Conservation (phyloP, 2,888 invertebrate genomes). For the Sepioteuthis lessoniana region DNA sequence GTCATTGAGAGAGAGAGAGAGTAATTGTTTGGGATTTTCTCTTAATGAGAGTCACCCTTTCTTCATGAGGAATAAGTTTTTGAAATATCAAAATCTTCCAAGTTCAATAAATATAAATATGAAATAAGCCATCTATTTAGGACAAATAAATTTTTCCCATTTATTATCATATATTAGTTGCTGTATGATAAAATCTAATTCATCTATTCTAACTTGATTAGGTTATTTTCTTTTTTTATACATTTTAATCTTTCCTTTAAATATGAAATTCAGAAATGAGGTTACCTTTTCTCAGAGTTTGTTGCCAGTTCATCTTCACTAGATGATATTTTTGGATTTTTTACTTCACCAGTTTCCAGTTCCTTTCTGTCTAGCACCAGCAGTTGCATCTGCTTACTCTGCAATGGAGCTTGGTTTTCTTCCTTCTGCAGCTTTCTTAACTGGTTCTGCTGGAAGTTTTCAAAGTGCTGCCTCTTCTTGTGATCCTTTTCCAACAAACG, state of each 20-base stretch:
- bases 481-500: not conserved
- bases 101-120: too few species aligned
- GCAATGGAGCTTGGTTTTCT: not conserved
- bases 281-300: not conserved
- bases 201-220: too few species aligned
- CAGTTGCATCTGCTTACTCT: not conserved
- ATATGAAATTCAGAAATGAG: not conserved
- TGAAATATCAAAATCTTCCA: too few species aligned
- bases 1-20: too few species aligned
- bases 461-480: constrained; percentile 36
- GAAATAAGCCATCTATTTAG: too few species aligned
- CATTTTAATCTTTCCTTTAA: not conserved
- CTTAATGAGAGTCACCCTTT: too few species aligned
- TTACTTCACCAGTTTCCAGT: not conserved
- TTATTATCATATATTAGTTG: too few species aligned
- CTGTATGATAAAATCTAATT: too few species aligned
- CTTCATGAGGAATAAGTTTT: too few species aligned
- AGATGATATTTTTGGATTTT: not conserved
- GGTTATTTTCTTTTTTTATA: not conserved
- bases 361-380: not conserved
- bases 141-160: too few species aligned
- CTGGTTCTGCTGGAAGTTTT: constrained; percentile 37
- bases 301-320: constrained; percentile 53
- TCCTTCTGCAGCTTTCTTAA: not conserved
- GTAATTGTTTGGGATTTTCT: too few species aligned